Evolutionary conservation across 2,113 vertebrate species (phyloP).

Genomic region (Cephalopholis sonnerati): DNA sequence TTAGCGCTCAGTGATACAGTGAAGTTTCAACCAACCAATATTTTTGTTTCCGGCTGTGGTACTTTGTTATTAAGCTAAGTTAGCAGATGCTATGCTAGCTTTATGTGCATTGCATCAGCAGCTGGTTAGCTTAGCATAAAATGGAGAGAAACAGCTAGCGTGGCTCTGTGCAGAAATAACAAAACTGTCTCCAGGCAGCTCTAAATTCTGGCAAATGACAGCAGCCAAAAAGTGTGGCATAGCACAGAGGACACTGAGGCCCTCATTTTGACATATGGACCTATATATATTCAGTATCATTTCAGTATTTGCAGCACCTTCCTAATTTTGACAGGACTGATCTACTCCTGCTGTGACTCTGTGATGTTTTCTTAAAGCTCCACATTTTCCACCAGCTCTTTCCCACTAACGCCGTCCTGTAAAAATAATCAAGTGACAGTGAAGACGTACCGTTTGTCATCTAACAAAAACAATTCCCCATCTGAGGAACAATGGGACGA

Average conservation of each 20-base stretch:
- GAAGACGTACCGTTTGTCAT: conserved; percentile 47
- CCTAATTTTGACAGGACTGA: background rate
- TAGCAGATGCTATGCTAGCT: too few species aligned
- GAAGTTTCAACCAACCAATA: too few species aligned
- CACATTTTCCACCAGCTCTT: conserved; percentile 48
- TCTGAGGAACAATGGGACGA: conserved; percentile 60
- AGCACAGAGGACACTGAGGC: background rate
- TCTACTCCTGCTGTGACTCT: conserved; percentile 12
- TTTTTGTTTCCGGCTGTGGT: too few species aligned
- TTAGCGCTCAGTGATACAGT: too few species aligned
- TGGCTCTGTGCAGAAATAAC: too few species aligned
- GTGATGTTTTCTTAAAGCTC: conserved; percentile 23
- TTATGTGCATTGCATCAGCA: too few species aligned
- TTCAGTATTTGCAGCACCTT: background rate
- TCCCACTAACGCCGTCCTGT: conserved; percentile 41
- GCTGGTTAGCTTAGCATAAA: background rate
- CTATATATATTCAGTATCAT: background rate
- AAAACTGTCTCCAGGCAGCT: background rate
- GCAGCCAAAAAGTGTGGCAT: background rate
- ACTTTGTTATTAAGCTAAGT: too few species aligned
- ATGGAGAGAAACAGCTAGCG: too few species aligned
- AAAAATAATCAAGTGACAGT: conserved; percentile 52
- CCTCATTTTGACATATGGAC: background rate
- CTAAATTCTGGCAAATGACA: background rate
- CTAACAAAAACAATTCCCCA: conserved; percentile 48